Percentiles rank a stretch among this genome's conserved stretches.
phyloP scores from a whole-genome alignment of 2,888 invertebrate genomes.

The Eupithecia inturbata region DNA sequence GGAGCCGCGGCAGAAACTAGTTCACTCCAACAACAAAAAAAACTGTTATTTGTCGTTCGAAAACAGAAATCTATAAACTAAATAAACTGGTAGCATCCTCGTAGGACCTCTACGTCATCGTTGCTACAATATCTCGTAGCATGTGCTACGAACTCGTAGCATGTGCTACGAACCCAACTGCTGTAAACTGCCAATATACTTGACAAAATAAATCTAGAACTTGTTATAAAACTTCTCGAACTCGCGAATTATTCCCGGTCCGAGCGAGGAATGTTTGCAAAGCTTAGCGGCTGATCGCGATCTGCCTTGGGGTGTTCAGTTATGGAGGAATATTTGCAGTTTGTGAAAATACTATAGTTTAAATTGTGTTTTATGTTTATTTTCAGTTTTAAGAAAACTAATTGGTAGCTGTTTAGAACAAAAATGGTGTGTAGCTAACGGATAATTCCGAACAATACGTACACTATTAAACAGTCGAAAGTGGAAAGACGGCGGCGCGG shows the following conservation, averaged over 20 bases:
- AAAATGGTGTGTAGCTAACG: too few species aligned
- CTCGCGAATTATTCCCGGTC: slow-evolving; percentile 33
- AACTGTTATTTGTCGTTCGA: too few species aligned
- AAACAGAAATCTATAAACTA: too few species aligned
- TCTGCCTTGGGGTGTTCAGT: slow-evolving; percentile 17
- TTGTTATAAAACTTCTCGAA: slow-evolving; percentile 34
- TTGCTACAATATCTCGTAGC: slow-evolving; percentile 5
- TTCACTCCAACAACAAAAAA: background rate
- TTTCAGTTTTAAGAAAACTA: too few species aligned
- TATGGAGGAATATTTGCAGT: slow-evolving; percentile 3
- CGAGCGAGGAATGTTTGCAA: slow-evolving; percentile 36
- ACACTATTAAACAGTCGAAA: too few species aligned
- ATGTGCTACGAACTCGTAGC: slow-evolving; percentile 6
- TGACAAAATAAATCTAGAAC: slow-evolving; percentile 37
- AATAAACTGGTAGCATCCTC: background rate
- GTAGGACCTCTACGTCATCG: slow-evolving; percentile 4
- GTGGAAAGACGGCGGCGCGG: too few species aligned
- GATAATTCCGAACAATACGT: too few species aligned
- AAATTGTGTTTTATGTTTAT: too few species aligned
- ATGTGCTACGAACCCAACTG: slow-evolving; percentile 16
- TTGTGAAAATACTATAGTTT: background rate
- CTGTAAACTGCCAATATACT: slow-evolving; percentile 31
- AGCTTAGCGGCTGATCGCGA: slow-evolving; percentile 34
- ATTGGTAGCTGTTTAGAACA: too few species aligned
- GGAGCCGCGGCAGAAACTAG: too few species aligned